phyloP scores from a whole-genome alignment of 2,888 invertebrate species.

The Sinotaia quadrata region DNA sequence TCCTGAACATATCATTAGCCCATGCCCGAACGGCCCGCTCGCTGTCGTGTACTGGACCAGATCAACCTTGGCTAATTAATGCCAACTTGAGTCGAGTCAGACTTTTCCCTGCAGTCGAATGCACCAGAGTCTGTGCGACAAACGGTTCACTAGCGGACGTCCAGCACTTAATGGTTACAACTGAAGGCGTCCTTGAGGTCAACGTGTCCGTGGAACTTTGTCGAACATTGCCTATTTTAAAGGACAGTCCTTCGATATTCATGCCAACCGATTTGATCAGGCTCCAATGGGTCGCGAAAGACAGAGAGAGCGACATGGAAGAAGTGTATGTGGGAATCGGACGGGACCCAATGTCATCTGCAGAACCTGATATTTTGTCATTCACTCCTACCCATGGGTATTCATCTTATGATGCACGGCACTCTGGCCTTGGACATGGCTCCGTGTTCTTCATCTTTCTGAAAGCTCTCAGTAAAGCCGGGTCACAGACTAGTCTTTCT shows the following conservation, averaged over 20 bases:
- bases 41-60: slow-evolving; percentile 16
- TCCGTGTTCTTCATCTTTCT: slow-evolving; percentile 36
- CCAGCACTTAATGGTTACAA: not conserved
- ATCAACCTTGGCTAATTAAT: slow-evolving; percentile 29
- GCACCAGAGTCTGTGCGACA: slow-evolving; percentile 11
- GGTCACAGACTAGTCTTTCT: slow-evolving; percentile 15
- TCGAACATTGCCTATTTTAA: slow-evolving; percentile 22
- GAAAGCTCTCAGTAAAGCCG: slow-evolving; percentile 36
- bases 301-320: slow-evolving; percentile 40
- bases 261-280: slow-evolving; percentile 41
- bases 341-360: slow-evolving; percentile 4
- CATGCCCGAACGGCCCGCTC: slow-evolving; percentile 4
- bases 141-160: not conserved
- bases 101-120: slow-evolving; percentile 7
- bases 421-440: slow-evolving; percentile 34
- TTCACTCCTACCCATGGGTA: slow-evolving; percentile 19
- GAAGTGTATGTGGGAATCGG: slow-evolving; percentile 49
- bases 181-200: slow-evolving; percentile 1
- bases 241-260: slow-evolving; percentile 23
- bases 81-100: slow-evolving; percentile 25
- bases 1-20: slow-evolving; percentile 8
- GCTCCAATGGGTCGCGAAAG: slow-evolving; percentile 36
- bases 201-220: slow-evolving; percentile 33
- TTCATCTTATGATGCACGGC: slow-evolving; percentile 25
- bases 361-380: slow-evolving; percentile 34